Conservation (phyloP, 2,888 invertebrate species). For the Ditylenchus weischeri region DNA sequence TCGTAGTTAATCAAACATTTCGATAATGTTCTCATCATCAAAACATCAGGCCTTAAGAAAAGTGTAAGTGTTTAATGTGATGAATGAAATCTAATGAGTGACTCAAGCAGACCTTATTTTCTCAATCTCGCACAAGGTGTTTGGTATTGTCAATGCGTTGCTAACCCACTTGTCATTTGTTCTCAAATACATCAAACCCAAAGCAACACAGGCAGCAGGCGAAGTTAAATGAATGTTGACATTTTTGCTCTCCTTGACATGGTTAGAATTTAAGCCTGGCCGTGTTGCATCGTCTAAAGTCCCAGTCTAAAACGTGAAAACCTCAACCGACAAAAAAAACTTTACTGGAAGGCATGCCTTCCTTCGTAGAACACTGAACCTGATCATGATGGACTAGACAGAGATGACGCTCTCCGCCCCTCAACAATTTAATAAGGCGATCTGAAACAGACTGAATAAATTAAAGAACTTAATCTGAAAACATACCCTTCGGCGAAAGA, state of each 20-base stretch:
- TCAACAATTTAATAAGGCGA: slow-evolving; percentile 31
- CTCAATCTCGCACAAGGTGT: slow-evolving; percentile 83
- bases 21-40: slow-evolving; percentile 45
- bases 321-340: too few relatives aligned
- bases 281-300: neutral
- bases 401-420: slow-evolving; percentile 33
- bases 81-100: neutral
- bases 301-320: neutral
- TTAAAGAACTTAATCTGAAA: too few relatives aligned
- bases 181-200: slow-evolving; percentile 86
- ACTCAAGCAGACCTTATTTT: slow-evolving; percentile 65
- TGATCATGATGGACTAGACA: slow-evolving; percentile 20
- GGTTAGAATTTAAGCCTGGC: slow-evolving; percentile 22
- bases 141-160: slow-evolving; percentile 83
- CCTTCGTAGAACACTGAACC: slow-evolving; percentile 8
- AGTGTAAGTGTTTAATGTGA: neutral
- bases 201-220: slow-evolving; percentile 87
- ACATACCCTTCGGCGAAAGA: slow-evolving; percentile 14
- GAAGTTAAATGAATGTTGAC: slow-evolving; percentile 93
- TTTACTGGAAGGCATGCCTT: neutral
- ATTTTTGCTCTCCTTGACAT: slow-evolving; percentile 72
- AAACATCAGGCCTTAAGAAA: slow-evolving; percentile 35
- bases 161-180: slow-evolving; percentile 77
- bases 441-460: neutral
- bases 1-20: slow-evolving; percentile 46